A percentile compares a stretch with the other conserved stretches of the same genome.
Evolutionary conservation across 2,113 vertebrate genomes (phyloP).

Genomic region (Grallaria varia): DNA sequence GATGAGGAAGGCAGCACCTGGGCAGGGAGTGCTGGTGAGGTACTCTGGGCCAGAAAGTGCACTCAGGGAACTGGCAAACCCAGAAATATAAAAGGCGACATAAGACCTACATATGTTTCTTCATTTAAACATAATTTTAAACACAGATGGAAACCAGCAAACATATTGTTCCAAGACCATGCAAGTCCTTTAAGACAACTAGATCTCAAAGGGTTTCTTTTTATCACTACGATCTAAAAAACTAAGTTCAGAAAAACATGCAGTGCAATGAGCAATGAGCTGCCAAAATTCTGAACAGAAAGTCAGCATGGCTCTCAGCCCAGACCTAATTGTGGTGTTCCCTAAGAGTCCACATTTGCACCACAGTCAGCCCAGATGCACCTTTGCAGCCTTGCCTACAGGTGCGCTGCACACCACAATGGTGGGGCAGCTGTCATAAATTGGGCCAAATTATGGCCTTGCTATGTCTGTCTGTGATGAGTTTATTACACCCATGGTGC

Average conservation of each 20-base stretch:
- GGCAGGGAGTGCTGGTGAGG: neutral
- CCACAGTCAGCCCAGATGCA: fast-evolving
- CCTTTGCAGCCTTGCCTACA: neutral
- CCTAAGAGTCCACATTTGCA: neutral
- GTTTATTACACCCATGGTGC: neutral
- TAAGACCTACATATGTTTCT: neutral
- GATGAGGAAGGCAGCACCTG: neutral
- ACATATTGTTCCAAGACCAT: neutral
- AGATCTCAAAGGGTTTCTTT: neutral
- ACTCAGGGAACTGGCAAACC: neutral
- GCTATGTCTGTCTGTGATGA: neutral
- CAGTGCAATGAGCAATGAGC: neutral
- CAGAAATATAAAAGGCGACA: neutral
- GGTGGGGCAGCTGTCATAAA: neutral
- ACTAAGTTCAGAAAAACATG: neutral
- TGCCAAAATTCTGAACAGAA: neutral
- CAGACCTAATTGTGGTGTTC: neutral
- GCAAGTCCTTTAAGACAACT: neutral
- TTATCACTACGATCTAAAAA: neutral
- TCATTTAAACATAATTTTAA: neutral
- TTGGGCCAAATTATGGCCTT: neutral
- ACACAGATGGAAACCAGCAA: neutral
- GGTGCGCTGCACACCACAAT: neutral
- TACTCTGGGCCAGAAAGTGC: neutral
- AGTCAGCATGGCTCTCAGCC: neutral